Base-by-base conservation (phyloP, 2,113 vertebrate species). In the Heteronetta atricapilla region DNA sequence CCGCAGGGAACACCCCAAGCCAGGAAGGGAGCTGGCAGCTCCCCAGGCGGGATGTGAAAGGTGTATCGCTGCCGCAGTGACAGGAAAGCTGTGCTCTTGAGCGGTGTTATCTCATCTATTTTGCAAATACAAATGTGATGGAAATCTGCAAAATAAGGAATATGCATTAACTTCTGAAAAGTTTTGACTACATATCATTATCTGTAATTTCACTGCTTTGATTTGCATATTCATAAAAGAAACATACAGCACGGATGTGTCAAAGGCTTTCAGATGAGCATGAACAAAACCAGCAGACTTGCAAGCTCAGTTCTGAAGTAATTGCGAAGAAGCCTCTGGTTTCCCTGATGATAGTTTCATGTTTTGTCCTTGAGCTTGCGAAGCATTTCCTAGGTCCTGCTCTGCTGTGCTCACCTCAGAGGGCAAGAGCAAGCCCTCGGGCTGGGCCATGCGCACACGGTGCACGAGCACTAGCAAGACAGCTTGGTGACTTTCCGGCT, bases 191-290 rank as follows among this genome's bases (percentile, higher is more conserved):
- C 93, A 91, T 92, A 91, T 96, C 94, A 96, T 96, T 93, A 95
- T 94, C 95, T 94, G 89, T 96, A 94, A 96, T 94, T 96, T 94
- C 94, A 60, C 68, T 69, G 86, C 96, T 96, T 94, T 89, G 90
- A 97, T 96, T 97, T 97, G 93, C 96, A 96, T 95, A 92, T 95
- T 96, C 95, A 97, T 96, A 93, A 97, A 97, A 97, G 94, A 91
- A 96, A 91, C 91, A 95, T 36, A 52, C 91, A 89, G 91, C 92
- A 48, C 5, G n/a, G 72, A 95, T 81, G 90, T 96, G 93, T 96
- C 95, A 96, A 92, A 95, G 94, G 94, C 95, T 95, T 93, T 91
- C 67, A 92, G 89, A 94, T 52, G 94, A 96, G 84, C 85, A 44
- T 0, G 63, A 93, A 89, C 86, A 89, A 94, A 95, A 67, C 78